These are phyloP conservation scores for Drosophila basisetae DNA, from an alignment of 2,888 invertebrate species.

Conservation along the genomic window DNA sequence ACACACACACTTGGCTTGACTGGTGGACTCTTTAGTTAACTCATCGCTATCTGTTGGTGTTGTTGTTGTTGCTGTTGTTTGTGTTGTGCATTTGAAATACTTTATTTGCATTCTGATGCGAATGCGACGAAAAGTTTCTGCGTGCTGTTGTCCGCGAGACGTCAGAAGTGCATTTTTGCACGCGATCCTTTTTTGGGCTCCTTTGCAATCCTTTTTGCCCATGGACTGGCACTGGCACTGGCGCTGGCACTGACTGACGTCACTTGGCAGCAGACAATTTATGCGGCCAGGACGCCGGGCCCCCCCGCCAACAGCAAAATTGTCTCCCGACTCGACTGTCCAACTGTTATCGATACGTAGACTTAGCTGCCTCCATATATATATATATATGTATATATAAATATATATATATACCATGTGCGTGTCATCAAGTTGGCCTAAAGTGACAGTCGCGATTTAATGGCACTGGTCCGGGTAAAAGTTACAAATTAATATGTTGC, in stretches of 20 bases:
- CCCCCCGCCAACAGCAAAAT: constrained; percentile 36
- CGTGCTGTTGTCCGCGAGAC: constrained; percentile 45
- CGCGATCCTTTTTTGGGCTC: constrained; percentile 71
- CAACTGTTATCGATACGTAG: constrained; percentile 69
- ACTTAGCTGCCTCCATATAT: background rate
- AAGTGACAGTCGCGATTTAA: constrained; percentile 85
- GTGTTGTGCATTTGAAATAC: constrained; percentile 72
- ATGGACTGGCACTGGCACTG: constrained; percentile 29
- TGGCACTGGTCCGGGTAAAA: constrained; percentile 70
- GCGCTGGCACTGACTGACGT: constrained; percentile 59
- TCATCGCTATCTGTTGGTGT: constrained; percentile 40
- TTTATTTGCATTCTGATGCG: constrained; percentile 81
- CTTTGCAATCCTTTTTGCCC: constrained; percentile 47
- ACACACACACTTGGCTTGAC: background rate
- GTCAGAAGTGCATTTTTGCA: constrained; percentile 82
- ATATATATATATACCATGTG: constrained; percentile 64
- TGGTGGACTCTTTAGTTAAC: background rate
- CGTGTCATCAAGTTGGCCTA: constrained; percentile 84
- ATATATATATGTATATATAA: too few species aligned
- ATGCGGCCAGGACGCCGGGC: constrained; percentile 58
- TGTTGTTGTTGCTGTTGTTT: constrained; percentile 24
- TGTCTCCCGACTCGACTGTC: constrained; percentile 19
- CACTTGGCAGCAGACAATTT: constrained; percentile 71
- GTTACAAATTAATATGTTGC: constrained; percentile 82
- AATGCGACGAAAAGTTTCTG: constrained; percentile 78